Evolutionary conservation across 2,113 vertebrate species (phyloP).

Genomic region (Epinephelus lanceolatus): DNA sequence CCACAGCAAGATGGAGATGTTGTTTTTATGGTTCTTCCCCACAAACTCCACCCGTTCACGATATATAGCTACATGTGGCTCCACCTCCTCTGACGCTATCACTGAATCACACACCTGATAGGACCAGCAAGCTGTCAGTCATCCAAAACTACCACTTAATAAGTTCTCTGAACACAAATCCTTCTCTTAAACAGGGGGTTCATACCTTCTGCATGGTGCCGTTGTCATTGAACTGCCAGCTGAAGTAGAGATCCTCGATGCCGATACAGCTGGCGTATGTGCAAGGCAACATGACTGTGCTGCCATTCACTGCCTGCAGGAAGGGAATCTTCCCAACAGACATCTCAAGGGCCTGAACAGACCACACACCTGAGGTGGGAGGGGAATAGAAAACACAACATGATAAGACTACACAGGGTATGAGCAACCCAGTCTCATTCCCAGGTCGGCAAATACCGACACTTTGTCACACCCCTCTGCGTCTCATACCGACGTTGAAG

Average conservation of each 20-base stretch:
- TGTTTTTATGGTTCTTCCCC: slow-evolving; percentile 85
- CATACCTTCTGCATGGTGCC: slow-evolving; percentile 81
- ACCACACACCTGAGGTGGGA: slow-evolving; percentile 73
- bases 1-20: slow-evolving; percentile 90
- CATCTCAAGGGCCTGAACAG: slow-evolving; percentile 88
- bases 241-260: slow-evolving; percentile 90
- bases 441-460: no score
- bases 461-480: no score
- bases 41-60: slow-evolving; percentile 86
- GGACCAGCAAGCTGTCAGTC: slow-evolving; percentile 40
- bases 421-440: no score
- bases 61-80: slow-evolving; percentile 62
- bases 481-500: no score
- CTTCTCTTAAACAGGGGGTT: neutral
- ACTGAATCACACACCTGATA: slow-evolving; percentile 84
- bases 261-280: slow-evolving; percentile 92
- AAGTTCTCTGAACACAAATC: neutral
- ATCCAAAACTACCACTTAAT: neutral
- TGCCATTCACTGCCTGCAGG: slow-evolving; percentile 90
- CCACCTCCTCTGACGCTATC: slow-evolving; percentile 74
- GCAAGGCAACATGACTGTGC: slow-evolving; percentile 91
- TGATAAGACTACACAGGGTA: neutral
- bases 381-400: neutral
- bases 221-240: slow-evolving; percentile 87
- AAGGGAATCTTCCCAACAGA: slow-evolving; percentile 89